Evolutionary conservation across 2,888 invertebrate genomes (phyloP).

Genomic region (Apotomis turbidana): DNA sequence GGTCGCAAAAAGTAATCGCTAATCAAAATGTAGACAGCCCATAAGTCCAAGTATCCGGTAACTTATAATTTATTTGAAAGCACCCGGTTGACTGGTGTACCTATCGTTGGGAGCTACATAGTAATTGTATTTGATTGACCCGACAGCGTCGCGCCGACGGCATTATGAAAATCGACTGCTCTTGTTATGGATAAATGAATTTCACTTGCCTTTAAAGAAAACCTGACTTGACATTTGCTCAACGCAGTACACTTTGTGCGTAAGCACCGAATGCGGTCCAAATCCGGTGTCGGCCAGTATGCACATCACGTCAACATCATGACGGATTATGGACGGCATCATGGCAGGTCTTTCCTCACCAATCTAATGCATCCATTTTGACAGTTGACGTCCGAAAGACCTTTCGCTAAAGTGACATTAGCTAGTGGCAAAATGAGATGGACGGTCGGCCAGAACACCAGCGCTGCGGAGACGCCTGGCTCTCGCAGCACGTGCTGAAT

Average conservation of each 20-base stretch:
- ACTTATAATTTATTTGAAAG: no score
- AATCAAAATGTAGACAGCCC: no score
- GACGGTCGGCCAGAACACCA: no score
- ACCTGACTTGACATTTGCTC: slow-evolving; percentile 24
- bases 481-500: no score
- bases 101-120: slow-evolving; percentile 28
- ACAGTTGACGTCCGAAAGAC: no score
- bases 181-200: slow-evolving; percentile 39
- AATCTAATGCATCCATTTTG: no score
- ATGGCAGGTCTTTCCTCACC: no score
- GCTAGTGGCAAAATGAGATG: no score
- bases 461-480: no score
- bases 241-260: not conserved
- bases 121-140: slow-evolving; percentile 43
- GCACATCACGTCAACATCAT: not conserved
- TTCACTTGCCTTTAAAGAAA: slow-evolving; percentile 26
- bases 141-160: slow-evolving; percentile 31
- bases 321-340: not conserved
- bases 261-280: not conserved
- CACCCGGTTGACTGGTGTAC: slow-evolving; percentile 3
- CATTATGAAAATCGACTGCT: slow-evolving; percentile 40
- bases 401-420: no score
- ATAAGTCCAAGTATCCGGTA: no score
- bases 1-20: no score
- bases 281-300: not conserved